Percentiles rank a stretch among this genome's conserved stretches.
Evolutionary conservation across 2,113 vertebrate genomes (phyloP).

Genomic region (Conger conger): DNA sequence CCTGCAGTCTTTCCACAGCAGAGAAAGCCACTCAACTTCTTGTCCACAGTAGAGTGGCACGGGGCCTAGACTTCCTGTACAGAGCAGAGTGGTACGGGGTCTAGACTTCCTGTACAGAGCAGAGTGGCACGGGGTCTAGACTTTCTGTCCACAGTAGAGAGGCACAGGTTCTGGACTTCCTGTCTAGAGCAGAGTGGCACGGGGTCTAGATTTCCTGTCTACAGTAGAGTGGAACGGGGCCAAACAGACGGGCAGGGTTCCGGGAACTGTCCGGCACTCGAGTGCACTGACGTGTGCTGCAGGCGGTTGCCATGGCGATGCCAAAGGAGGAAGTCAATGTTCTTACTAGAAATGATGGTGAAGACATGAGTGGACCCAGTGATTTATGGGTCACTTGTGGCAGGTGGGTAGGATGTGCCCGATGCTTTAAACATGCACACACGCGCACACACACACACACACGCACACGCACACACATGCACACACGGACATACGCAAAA

Average conservation of each 20-base stretch:
- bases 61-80: not conserved
- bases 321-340: constrained; percentile 47
- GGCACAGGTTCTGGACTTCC: not conserved
- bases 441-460: not conserved
- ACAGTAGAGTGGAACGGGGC: not conserved
- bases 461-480: not conserved
- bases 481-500: not conserved
- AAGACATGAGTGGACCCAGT: constrained; percentile 38
- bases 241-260: not conserved
- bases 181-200: not conserved
- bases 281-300: constrained; percentile 40
- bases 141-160: not conserved
- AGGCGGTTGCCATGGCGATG: constrained; percentile 59
- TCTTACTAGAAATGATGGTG: constrained; percentile 38
- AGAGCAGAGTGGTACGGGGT: not conserved
- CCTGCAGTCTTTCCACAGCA: not conserved
- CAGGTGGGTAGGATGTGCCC: not conserved
- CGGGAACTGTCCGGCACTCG: not conserved
- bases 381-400: constrained; percentile 24
- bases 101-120: not conserved
- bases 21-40: not conserved
- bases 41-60: not conserved
- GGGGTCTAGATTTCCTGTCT: not conserved
- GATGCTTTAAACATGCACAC: not conserved
- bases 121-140: not conserved